A percentile compares a stretch with the other conserved stretches of the same genome.
phyloP scores from a whole-genome alignment of 2,113 vertebrate genomes.

The Gymnogyps californianus region DNA sequence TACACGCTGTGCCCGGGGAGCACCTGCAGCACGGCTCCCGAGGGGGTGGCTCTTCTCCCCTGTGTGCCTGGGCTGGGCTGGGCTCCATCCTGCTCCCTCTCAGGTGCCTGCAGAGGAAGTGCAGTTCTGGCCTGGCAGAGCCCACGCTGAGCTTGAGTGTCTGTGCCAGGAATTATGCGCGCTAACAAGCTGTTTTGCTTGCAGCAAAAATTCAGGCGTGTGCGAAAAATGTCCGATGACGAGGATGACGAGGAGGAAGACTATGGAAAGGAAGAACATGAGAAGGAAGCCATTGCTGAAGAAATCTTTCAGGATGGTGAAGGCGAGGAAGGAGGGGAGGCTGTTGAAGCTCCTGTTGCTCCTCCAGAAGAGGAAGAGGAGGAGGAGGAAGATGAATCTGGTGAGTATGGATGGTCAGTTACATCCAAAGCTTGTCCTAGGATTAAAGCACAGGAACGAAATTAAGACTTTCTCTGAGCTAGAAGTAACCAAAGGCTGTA shows the following conservation, averaged over 20 bases:
- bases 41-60: background rate
- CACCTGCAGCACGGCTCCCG: background rate
- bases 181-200: background rate
- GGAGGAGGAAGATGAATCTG: constrained; percentile 93
- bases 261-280: constrained; percentile 82
- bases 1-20: background rate
- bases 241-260: constrained; percentile 92
- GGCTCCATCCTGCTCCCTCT: background rate
- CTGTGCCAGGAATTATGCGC: background rate
- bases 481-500: background rate
- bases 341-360: constrained; percentile 78
- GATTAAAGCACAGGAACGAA: background rate
- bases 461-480: background rate
- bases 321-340: constrained; percentile 87
- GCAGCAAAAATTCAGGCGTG: constrained; percentile 94
- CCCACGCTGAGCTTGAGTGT: background rate
- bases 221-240: constrained; percentile 93
- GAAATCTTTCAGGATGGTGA: constrained; percentile 96
- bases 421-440: background rate
- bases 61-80: background rate
- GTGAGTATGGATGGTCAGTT: constrained; percentile 54
- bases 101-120: background rate
- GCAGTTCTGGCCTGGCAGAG: background rate
- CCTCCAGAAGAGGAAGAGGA: constrained; percentile 86
- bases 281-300: constrained; percentile 93